Percentiles rank a stretch among this genome's conserved stretches.
Evolutionary conservation across 2,113 vertebrate genomes (phyloP).

Genomic region (Antechinus flavipes): DNA sequence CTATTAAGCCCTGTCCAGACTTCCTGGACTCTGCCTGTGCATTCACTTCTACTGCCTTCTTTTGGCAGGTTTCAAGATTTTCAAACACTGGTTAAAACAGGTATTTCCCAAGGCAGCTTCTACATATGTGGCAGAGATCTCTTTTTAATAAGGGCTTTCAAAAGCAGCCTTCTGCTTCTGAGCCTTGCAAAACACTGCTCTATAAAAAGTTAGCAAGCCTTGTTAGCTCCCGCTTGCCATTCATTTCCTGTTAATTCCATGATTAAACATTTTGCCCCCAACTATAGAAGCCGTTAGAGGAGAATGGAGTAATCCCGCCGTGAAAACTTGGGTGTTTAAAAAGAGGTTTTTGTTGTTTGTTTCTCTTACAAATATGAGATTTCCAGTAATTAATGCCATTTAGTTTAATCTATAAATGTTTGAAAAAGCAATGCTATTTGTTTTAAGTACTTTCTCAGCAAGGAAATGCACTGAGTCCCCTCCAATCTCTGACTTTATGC

Average conservation of each 20-base stretch:
- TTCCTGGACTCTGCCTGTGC: conserved; percentile 55
- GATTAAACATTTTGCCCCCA: conserved; percentile 79
- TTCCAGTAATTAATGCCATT: conserved; percentile 82
- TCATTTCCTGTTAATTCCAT: conserved; percentile 69
- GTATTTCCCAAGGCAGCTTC: conserved; percentile 79
- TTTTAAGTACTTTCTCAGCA: conserved; percentile 82
- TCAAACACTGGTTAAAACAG: conserved; percentile 71
- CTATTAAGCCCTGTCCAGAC: conserved; percentile 52
- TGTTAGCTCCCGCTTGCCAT: conserved; percentile 51
- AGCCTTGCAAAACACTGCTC: conserved; percentile 71
- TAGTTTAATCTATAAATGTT: conserved; percentile 82
- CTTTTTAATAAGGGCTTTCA: conserved; percentile 73
- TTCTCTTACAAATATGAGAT: conserved; percentile 72
- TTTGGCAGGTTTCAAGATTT: conserved; percentile 74
- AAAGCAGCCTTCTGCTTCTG: conserved; percentile 76
- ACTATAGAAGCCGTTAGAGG: conserved; percentile 50
- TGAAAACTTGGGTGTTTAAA: conserved; percentile 62
- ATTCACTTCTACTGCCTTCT: conserved; percentile 66
- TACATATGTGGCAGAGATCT: conserved; percentile 67
- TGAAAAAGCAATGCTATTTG: conserved; percentile 81
- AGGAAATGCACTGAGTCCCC: conserved; percentile 83
- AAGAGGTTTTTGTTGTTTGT: conserved; percentile 64
- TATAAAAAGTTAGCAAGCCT: conserved; percentile 70
- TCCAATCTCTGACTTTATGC: conserved; percentile 83
- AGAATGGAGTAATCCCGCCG: conserved; percentile 54